Conservation (phyloP, 2,113 vertebrate genomes). For the Siniperca chuatsi region DNA sequence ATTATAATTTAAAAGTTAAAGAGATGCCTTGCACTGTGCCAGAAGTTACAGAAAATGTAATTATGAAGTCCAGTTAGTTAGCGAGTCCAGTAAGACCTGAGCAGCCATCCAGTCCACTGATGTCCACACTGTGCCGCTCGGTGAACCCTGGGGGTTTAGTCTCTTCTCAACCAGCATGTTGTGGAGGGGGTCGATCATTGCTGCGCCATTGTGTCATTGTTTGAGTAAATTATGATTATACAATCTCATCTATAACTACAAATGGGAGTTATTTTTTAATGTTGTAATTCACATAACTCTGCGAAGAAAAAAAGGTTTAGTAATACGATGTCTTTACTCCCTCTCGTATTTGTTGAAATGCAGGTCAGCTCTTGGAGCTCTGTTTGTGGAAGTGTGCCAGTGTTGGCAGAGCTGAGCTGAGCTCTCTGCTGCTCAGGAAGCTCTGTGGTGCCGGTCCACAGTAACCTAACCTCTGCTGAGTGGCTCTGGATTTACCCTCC, state of each 20-base stretch:
- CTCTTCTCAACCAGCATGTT: too few relatives aligned
- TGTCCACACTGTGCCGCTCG: too few relatives aligned
- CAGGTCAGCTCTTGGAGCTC: neutral
- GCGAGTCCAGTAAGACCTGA: too few relatives aligned
- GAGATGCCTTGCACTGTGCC: too few relatives aligned
- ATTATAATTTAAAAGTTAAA: too few relatives aligned
- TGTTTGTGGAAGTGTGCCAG: neutral
- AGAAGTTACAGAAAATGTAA: too few relatives aligned
- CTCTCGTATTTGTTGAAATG: neutral
- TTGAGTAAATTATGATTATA: too few relatives aligned
- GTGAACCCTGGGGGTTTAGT: too few relatives aligned
- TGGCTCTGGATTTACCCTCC: neutral
- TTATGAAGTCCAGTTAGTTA: too few relatives aligned
- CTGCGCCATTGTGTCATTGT: too few relatives aligned
- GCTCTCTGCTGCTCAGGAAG: neutral
- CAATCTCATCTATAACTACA: neutral
- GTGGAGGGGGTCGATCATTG: too few relatives aligned
- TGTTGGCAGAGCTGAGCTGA: neutral
- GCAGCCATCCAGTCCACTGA: too few relatives aligned
- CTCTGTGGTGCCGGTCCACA: neutral
- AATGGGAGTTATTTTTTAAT: neutral
- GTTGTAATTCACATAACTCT: neutral
- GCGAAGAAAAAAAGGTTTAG: neutral
- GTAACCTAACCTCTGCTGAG: neutral
- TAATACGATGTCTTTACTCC: neutral